Evolutionary conservation across 1,140 invertebrate genomes (phyloP).

Genomic region (Globodera rostochiensis): DNA sequence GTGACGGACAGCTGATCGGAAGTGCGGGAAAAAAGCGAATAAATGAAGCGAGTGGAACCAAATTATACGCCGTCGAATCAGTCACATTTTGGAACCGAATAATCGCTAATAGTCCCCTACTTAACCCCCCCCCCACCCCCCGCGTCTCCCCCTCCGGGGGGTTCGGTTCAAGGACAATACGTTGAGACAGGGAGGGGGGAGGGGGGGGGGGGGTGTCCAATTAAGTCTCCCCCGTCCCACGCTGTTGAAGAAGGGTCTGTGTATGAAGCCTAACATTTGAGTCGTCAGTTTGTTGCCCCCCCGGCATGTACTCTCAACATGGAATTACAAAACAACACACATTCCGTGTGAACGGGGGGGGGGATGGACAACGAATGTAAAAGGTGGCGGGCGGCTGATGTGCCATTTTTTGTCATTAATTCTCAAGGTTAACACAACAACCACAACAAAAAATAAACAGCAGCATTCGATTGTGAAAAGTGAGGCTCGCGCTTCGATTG

Average conservation of each 20-base stretch:
- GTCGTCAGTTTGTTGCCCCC: no score
- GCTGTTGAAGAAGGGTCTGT: no score
- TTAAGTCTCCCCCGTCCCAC: neutral
- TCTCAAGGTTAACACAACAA: neutral
- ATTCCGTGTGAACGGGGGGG: neutral
- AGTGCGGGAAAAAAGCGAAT: neutral
- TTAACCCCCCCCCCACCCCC: no score
- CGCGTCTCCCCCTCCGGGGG: no score
- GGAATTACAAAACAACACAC: neutral
- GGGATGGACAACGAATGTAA: neutral
- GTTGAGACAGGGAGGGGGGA: no score
- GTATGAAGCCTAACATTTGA: no score
- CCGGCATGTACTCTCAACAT: neutral
- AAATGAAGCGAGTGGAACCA: constrained; percentile 4
- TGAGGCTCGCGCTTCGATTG: no score
- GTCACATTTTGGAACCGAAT: neutral
- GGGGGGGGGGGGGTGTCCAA: neutral
- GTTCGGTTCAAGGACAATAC: no score
- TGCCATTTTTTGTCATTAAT: neutral
- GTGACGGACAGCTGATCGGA: neutral
- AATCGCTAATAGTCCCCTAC: no score
- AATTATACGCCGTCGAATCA: neutral
- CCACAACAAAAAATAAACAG: no score
- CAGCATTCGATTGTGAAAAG: no score
- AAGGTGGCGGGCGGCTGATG: neutral